A percentile compares a stretch with the other conserved stretches of the same genome.
Evolutionary conservation across 1,140 invertebrate genomes (phyloP).

Genomic region (Steinernema feltiae): DNA sequence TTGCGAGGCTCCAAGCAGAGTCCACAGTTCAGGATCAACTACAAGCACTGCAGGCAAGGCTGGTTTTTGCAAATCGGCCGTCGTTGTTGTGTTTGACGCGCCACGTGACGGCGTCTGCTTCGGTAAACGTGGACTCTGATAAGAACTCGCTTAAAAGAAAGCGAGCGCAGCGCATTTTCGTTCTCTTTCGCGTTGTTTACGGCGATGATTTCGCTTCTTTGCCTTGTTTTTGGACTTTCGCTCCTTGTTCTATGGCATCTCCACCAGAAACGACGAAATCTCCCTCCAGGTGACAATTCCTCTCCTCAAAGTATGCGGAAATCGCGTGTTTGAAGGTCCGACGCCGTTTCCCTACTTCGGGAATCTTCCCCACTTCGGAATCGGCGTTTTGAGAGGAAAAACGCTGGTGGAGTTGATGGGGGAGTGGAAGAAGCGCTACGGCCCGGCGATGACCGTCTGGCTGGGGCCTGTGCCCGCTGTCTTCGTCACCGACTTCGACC

Average conservation of each 20-base stretch:
- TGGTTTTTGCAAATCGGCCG: too few relatives aligned
- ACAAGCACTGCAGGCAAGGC: too few relatives aligned
- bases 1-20: too few relatives aligned
- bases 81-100: too few relatives aligned
- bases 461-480: background rate
- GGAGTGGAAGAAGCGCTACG: background rate
- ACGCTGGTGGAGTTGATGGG: background rate
- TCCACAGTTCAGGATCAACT: too few relatives aligned
- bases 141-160: too few relatives aligned
- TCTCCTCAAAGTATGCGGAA: background rate
- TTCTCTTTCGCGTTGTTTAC: background rate
- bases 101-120: background rate
- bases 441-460: conserved; percentile 15
- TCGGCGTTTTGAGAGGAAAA: background rate
- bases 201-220: background rate
- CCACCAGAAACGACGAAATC: background rate
- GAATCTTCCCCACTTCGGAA: background rate
- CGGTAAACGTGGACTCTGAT: background rate
- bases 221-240: background rate
- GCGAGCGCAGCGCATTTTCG: background rate
- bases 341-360: background rate
- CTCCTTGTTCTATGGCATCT: background rate
- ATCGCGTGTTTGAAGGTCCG: background rate
- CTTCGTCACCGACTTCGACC: conserved; percentile 14
- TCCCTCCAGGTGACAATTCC: background rate